phyloP scores from a whole-genome alignment of 2,113 vertebrate genomes.

The Tenebrosternarchus preto region DNA sequence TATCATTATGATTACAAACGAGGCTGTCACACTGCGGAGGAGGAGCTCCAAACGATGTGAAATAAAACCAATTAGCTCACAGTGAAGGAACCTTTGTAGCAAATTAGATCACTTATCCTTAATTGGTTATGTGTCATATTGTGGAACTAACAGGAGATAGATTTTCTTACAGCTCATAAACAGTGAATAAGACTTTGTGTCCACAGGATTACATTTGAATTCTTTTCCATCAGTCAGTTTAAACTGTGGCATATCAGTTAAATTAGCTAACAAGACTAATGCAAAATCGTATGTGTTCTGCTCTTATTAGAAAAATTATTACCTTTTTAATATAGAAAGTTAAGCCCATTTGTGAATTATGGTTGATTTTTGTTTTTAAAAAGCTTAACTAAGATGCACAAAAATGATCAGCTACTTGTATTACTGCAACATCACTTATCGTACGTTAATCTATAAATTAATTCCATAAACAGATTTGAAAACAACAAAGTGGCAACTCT shows the following conservation, averaged over 20 bases:
- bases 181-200: background rate
- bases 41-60: conserved; percentile 34
- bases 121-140: conserved; percentile 41
- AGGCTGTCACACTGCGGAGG: conserved; percentile 36
- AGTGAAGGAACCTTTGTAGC: conserved; percentile 22
- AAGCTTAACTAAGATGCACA: no score
- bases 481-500: no score
- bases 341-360: no score
- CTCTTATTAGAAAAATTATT: no score
- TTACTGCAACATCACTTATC: no score
- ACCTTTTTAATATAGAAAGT: no score
- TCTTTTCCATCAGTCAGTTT: background rate
- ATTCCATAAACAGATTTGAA: no score
- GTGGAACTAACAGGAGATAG: conserved; percentile 21
- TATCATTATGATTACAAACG: conserved; percentile 48
- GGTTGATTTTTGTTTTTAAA: no score
- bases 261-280: background rate
- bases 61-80: conserved; percentile 50
- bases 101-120: conserved; percentile 29
- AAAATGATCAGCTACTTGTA: no score
- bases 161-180: conserved; percentile 19
- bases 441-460: no score
- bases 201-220: background rate
- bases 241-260: background rate
- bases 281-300: no score